Conservation (phyloP, 2,113 vertebrate genomes). For the Polypterus senegalus region DNA sequence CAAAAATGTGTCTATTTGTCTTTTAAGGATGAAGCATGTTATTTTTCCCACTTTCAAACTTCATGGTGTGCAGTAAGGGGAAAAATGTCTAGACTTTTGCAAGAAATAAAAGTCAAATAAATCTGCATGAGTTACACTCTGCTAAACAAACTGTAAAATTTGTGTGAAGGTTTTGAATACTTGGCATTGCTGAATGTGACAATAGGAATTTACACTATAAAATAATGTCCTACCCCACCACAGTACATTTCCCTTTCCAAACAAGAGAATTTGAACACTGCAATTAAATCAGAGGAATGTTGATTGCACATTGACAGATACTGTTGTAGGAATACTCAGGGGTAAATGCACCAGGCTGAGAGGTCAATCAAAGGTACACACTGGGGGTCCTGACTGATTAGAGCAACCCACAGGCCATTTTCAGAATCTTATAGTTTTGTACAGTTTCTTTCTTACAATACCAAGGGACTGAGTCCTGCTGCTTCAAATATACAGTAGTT, state of each 20-base stretch:
- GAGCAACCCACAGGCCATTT: neutral
- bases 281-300: conserved; percentile 6
- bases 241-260: conserved; percentile 24
- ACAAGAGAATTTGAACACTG: conserved; percentile 20
- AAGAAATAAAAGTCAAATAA: conserved; percentile 37
- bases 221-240: conserved; percentile 21
- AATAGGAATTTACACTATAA: conserved; percentile 20
- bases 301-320: conserved; percentile 9
- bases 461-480: no score
- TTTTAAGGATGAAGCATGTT: conserved; percentile 25
- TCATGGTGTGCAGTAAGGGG: conserved; percentile 12
- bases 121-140: conserved; percentile 25
- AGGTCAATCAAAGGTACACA: neutral
- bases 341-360: neutral
- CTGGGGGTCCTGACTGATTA: neutral
- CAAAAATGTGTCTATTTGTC: conserved; percentile 36
- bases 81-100: conserved; percentile 33
- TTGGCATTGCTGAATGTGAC: conserved; percentile 21
- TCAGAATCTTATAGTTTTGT: neutral
- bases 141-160: conserved; percentile 25
- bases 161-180: conserved; percentile 17
- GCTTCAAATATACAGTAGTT: no score
- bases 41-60: conserved; percentile 12
- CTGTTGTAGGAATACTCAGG: neutral
- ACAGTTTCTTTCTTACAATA: neutral